Evolutionary conservation across 2,888 invertebrate species (phyloP).

Genomic region (Heliconius hortense): DNA sequence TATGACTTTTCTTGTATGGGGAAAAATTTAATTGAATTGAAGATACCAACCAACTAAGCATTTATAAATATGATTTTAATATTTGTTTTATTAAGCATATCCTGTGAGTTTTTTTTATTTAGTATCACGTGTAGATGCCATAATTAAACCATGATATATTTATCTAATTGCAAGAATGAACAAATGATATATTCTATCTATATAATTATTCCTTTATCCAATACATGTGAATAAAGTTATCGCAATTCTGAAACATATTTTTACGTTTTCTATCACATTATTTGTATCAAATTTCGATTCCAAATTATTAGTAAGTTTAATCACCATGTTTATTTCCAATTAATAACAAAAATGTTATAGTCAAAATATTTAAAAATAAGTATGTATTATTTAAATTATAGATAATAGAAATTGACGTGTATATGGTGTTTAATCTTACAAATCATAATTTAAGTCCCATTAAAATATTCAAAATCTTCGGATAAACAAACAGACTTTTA

Average conservation of each 20-base stretch:
- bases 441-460: slow-evolving; percentile 8
- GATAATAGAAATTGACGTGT: slow-evolving; percentile 11
- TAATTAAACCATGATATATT: neutral
- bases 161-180: too few species aligned
- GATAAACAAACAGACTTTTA: neutral
- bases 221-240: too few species aligned
- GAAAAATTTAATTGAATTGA: neutral
- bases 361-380: neutral
- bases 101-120: neutral
- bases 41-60: neutral
- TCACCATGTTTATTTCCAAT: slow-evolving; percentile 27
- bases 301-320: slow-evolving; percentile 33
- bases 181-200: too few species aligned
- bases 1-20: neutral
- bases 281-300: slow-evolving; percentile 25
- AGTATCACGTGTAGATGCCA: neutral
- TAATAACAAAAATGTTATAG: neutral
- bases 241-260: too few species aligned
- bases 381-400: neutral
- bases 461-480: neutral
- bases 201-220: too few species aligned
- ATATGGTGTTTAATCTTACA: slow-evolving; percentile 35
- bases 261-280: neutral
- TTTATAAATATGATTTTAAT: neutral
- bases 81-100: neutral